phyloP scores from a whole-genome alignment of 2,888 invertebrate species.

The Pachydiplax longipennis region DNA sequence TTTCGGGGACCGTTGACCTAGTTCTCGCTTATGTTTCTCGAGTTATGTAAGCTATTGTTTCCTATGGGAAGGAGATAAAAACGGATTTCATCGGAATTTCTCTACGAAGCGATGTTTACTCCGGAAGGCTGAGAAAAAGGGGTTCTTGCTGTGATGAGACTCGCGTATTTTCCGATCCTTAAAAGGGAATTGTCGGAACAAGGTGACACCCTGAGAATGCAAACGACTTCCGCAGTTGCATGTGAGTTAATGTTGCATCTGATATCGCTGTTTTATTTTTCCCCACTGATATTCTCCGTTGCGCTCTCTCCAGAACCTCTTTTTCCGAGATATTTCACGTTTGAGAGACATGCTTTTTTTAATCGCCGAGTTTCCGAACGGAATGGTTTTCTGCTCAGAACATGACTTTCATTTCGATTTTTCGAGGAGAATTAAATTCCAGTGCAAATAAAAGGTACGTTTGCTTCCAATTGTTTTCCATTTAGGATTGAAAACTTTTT shows the following conservation, averaged over 20 bases:
- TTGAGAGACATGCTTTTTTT: no score
- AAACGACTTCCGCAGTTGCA: background rate
- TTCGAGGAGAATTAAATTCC: no score
- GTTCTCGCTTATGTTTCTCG: background rate
- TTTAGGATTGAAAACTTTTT: no score
- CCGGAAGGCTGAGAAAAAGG: background rate
- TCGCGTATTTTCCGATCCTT: background rate
- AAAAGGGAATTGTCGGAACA: background rate
- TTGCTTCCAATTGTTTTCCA: no score
- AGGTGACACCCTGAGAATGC: background rate
- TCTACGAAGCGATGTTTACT: background rate
- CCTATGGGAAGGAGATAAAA: background rate
- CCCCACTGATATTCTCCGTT: background rate
- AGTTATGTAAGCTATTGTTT: background rate
- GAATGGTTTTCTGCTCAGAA: no score
- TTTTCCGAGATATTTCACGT: background rate
- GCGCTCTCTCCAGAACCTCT: background rate
- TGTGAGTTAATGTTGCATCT: background rate
- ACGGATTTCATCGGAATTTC: background rate
- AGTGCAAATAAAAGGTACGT: no score
- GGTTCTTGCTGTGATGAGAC: background rate
- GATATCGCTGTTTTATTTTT: background rate
- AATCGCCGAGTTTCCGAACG: no score
- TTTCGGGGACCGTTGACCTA: background rate
- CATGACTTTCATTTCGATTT: no score